Evolutionary conservation across 2,113 vertebrate species (phyloP), one percentile per base, ranked within the genome.

Genomic region (Meleagris gallopavo): DNA sequence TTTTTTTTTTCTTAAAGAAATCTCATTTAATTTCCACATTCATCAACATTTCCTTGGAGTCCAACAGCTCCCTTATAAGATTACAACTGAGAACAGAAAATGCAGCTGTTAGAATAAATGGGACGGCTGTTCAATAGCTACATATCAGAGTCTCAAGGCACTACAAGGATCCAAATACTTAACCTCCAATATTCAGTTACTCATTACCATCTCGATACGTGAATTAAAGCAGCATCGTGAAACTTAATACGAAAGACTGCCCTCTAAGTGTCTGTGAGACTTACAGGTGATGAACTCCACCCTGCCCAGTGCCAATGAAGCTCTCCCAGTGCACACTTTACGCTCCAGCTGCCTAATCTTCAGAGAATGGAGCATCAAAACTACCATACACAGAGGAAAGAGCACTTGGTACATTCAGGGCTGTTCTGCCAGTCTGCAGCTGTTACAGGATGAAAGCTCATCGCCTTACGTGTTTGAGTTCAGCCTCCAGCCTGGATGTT

Each of bases 351-450:
- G 41, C 20, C n/a, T 40, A 8, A 5, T 34, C 14, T 14, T 38
- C 32, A 69, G 60, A 43, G 34, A 40, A 32, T 0, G 2, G 55
- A 32, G 64, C 19, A 13, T 5, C 50, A n/a, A 15, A 27, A 79
- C 3, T 34, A 50, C 1, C 12, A 17, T 0, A 0, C 0, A 1
- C 5, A 38, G 20, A 61, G 29, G 8, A 38, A 64, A 58, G 7
- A 32, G 8, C 1, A 1, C 57, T 48, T 19, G 8, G 13, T 45
- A 11, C 27, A 55, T 45, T 27, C 27, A 34, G 50, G 20, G 36
- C 12, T 74, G 60, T 61, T 74, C 46, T 1, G 1, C 7, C 69
- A 73, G 21, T 32, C n/a, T 54, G n/a, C 24, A 4, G 18, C 5
- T 64, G 11, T 64, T 9, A 43, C 4, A 43, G 0, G 3, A 40